Evolutionary conservation across 2,797 vertebrate species (phyloP).

Genomic region (Bradypodion ventrale): DNA sequence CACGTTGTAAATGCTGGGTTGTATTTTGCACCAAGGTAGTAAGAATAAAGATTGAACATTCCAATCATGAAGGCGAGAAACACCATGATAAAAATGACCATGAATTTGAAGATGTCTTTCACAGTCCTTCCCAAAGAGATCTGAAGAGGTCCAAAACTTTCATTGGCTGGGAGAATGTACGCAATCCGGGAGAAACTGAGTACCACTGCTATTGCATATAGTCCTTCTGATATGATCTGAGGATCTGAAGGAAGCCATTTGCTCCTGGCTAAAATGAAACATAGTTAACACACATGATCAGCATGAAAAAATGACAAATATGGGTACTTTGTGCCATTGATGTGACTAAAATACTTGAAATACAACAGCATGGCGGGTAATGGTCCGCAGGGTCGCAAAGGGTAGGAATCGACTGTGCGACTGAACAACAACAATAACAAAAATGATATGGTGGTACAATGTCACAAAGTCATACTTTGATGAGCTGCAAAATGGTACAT

Average conservation of each 20-base stretch:
- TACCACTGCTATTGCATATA: constrained; percentile 94
- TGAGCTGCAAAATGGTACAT: no score
- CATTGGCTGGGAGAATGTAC: constrained; percentile 96
- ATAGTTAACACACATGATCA: constrained; percentile 18
- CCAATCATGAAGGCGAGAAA: constrained; percentile 99
- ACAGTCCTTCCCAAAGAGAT: constrained; percentile 95
- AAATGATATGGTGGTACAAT: no score
- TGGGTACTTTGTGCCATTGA: no score
- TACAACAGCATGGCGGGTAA: no score
- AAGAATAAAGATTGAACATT: constrained; percentile 98
- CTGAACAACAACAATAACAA: no score
- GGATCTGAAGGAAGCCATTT: constrained; percentile 97
- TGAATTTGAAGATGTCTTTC: constrained; percentile 99
- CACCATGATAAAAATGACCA: constrained; percentile 99
- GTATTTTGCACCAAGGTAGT: constrained; percentile 97
- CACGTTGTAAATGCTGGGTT: constrained; percentile 97
- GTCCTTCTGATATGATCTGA: constrained; percentile 96
- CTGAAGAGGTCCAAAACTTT: constrained; percentile 96
- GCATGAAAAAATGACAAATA: background rate
- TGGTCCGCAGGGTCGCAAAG: no score
- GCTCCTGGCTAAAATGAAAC: constrained; percentile 88
- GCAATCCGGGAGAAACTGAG: constrained; percentile 97
- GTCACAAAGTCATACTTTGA: no score
- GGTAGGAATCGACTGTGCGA: no score
- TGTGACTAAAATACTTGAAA: no score